Evolutionary conservation across 2,113 vertebrate genomes (phyloP), one percentile per base, ranked within the genome.

Genomic region (Malurus melanocephalus): DNA sequence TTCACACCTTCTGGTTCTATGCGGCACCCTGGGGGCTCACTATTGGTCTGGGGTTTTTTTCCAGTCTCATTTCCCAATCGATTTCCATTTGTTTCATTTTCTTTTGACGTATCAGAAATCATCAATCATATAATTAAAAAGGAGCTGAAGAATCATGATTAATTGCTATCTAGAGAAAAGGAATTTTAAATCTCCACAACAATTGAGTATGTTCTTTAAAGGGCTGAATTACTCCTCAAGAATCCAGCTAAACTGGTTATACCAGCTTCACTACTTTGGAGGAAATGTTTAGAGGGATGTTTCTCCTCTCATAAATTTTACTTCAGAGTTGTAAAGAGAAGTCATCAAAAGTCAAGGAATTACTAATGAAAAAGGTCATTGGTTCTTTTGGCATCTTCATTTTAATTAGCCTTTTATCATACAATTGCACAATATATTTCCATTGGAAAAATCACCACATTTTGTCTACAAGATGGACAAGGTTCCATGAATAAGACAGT

Each of bases 91-190:
- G 32, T 88, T 93, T 93, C 14, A 83, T 95, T 92, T 88, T 93
- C 61, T 85, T 89, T 91, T 93, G 89, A 89, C 28, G 21, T 53
- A 93, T 91, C 80, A 91, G 82, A 92, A 94, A 89, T 89, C 80
- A 94, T 92, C 93, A 92, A 93, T 95, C 82, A 86, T 42, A 23
- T 89, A 75, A 93, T 92, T 93, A 84, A 89, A 93, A 92, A 80
- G 55, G 65, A 93, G 5, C 38, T 86, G 53, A 53, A 88, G 84
- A 91, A 91, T 92, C 74, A 84, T 92, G 85, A 96, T 91, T 93
- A 91, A 93, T 93, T 95, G 55, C 87, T 89, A 65, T 57, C 73
- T 51, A 81, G 57, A 89, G 91, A 57, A 92, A 93, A 93, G 46
- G 85, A 92, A 92, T 67, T 56, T 52, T 56, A 92, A 94, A 86